These are phyloP conservation scores for Laspeyria flexula DNA, from an alignment of 2,888 invertebrate genomes.

Conservation along the genomic window DNA sequence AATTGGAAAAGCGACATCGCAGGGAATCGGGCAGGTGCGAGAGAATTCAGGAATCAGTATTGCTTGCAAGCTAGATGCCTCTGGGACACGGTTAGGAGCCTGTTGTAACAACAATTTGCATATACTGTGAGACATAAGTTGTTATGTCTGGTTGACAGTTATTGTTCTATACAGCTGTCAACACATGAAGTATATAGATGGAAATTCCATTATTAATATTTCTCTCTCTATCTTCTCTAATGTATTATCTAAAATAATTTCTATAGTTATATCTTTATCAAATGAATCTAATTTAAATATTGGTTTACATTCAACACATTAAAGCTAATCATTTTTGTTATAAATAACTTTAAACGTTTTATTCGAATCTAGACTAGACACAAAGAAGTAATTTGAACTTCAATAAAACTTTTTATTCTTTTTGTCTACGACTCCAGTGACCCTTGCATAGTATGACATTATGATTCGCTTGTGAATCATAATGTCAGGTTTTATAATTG, in stretches of 20 bases:
- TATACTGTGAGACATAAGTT: constrained; percentile 48
- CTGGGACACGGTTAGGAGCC: constrained; percentile 58
- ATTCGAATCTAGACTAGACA: no score
- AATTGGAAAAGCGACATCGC: constrained; percentile 61
- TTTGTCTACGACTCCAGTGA: background rate
- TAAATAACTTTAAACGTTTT: no score
- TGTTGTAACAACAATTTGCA: constrained; percentile 68
- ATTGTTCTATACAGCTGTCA: constrained; percentile 29
- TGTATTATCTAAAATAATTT: background rate
- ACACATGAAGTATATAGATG: background rate
- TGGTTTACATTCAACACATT: background rate
- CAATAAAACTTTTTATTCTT: no score
- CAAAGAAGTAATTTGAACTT: no score
- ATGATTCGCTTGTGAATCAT: no score
- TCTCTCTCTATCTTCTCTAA: no score
- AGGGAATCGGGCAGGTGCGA: constrained; percentile 68
- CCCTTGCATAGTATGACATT: no score
- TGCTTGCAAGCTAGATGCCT: constrained; percentile 58
- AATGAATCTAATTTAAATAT: background rate
- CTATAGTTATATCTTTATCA: background rate
- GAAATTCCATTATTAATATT: background rate
- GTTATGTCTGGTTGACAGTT: constrained; percentile 30
- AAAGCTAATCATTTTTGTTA: background rate
- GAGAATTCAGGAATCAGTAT: constrained; percentile 65
- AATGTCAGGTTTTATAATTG: constrained; percentile 3